Evolutionary conservation across 2,888 invertebrate species (phyloP).

Genomic region (Patella ulyssiponensis): DNA sequence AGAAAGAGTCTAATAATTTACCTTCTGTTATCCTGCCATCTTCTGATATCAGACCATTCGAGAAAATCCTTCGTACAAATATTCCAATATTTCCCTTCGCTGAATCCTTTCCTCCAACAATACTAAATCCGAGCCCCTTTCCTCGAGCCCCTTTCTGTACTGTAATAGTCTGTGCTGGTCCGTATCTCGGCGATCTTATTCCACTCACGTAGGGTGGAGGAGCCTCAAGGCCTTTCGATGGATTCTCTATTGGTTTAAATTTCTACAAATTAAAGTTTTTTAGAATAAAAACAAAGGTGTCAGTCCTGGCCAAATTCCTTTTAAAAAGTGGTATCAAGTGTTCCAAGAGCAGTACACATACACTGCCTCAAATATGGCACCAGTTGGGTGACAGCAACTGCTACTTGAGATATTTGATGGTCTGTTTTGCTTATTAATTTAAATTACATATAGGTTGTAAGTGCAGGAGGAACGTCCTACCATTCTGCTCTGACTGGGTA

Average conservation of each 20-base stretch:
- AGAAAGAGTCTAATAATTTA: constrained; percentile 68
- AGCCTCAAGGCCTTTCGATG: not conserved
- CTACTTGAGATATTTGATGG: no score
- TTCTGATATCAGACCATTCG: constrained; percentile 88
- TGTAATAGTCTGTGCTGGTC: constrained; percentile 68
- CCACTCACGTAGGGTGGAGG: not conserved
- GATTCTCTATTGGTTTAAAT: constrained; percentile 13
- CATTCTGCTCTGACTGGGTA: no score
- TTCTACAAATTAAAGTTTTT: constrained; percentile 13
- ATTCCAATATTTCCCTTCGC: constrained; percentile 91
- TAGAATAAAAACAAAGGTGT: not conserved
- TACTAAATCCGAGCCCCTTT: constrained; percentile 90
- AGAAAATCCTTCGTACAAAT: constrained; percentile 90
- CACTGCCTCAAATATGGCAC: no score
- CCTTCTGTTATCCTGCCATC: constrained; percentile 88
- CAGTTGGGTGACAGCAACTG: no score
- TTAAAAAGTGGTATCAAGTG: no score
- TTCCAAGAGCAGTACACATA: no score
- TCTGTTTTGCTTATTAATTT: no score
- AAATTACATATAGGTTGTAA: no score
- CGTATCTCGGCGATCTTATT: constrained; percentile 29
- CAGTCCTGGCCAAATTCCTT: not conserved
- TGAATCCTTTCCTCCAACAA: constrained; percentile 90
- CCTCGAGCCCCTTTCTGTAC: constrained; percentile 88
- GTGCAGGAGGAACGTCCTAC: no score